Base-by-base conservation (phyloP, 2,113 vertebrate genomes). In the Spermophilus dauricus region DNA sequence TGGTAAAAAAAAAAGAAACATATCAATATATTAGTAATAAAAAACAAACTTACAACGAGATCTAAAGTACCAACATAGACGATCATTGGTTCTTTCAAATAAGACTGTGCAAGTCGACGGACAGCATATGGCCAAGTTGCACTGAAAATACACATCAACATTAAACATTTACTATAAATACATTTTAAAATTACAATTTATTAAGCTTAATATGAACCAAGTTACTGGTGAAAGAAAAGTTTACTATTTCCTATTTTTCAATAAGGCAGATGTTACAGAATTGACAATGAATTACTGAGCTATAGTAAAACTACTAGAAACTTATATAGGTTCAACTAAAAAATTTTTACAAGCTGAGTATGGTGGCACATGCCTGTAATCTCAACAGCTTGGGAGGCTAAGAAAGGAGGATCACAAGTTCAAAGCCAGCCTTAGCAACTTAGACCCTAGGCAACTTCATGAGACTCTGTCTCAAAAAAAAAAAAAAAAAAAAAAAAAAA, bases 41-140 rank as follows among this genome's bases (percentile, higher is more conserved):
- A 97, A 96, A 96, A 91, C 18, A 95, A 98, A 98, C 99, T 99
- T 98, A 99, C 99, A 37, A 99, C 98, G 97, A 99, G 98, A 97
- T 99, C 99, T 96, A 99, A 98, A 17, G 99, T 99, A n/a, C 99
- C 99, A 78, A 99, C 99, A 78, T 99, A 99, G 0, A 99, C 99
- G 98, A 99, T 99, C 99, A 99, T 99, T 65, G 99, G 99, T 75
- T 99, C 99, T 98, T 99, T 99, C 90, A 99, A 98, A 95, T 99
- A 99, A 17, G 99, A 99, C 87, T 99, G 99, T 34, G 99, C 97
- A 83, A 99, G 98, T 84, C 99, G 99, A 75, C 99, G 99, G 92
- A 99, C 99, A 84, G 99, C 99, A 3, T 98, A 97, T 86, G 99
- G 99, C 99, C 99, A 99, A 1, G 99, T 99, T 88, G 99, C 99